phyloP scores from a whole-genome alignment of 53 echinoderm and acorn worm genomes.

The Luidia sarsii region DNA sequence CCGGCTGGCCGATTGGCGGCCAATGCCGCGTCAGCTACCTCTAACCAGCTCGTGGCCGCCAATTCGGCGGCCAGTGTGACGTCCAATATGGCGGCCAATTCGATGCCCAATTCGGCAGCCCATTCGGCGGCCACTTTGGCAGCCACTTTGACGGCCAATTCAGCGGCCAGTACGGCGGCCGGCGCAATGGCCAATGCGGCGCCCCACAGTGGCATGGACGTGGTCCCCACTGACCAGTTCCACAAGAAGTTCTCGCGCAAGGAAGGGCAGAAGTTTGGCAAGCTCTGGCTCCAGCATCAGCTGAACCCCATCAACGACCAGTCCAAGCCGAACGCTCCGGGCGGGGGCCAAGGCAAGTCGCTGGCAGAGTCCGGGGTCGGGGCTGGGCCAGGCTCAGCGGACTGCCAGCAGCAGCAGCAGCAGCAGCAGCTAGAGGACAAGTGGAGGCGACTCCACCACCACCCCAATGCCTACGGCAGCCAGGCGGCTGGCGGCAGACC shows the following conservation, averaged over 20 bases:
- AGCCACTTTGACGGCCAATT: not conserved
- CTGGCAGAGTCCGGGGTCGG: not conserved
- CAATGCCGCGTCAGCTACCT: not conserved
- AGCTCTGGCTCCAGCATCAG: constrained; percentile 63
- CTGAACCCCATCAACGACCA: constrained; percentile 45
- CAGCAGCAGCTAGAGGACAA: constrained; percentile 9
- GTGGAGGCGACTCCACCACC: constrained; percentile 32
- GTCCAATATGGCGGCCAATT: not conserved
- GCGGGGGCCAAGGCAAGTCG: constrained; percentile 21
- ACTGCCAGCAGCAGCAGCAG: constrained; percentile 3
- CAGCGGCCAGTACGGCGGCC: not conserved
- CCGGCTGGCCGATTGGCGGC: not conserved
- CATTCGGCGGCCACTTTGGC: not conserved
- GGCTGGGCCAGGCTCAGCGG: too few relatives aligned
- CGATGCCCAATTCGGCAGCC: not conserved
- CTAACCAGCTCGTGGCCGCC: not conserved
- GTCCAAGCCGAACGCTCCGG: constrained; percentile 4
- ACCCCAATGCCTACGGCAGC: not conserved
- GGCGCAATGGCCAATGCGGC: constrained; percentile 13
- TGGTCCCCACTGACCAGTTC: constrained; percentile 69
- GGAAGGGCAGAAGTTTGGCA: constrained; percentile 82
- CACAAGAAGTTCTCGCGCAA: constrained; percentile 97
- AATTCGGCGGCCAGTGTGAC: not conserved
- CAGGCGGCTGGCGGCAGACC: not conserved
- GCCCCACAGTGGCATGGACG: constrained; percentile 7